A percentile compares a stretch with the other conserved stretches of the same genome.
phyloP scores from a whole-genome alignment of 1,140 invertebrate genomes.

The Drosophila micromelanica region DNA sequence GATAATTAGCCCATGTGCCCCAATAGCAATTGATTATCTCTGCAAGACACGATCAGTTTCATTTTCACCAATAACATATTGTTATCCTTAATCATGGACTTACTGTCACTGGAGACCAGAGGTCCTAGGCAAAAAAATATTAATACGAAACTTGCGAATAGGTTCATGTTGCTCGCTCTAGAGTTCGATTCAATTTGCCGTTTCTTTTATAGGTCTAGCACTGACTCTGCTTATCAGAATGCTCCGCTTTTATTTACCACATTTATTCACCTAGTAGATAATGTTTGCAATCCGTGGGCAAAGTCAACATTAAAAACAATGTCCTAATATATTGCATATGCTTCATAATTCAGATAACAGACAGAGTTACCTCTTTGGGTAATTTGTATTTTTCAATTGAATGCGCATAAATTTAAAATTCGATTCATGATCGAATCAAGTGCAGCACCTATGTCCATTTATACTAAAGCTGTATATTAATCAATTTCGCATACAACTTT shows the following conservation, averaged over 20 bases:
- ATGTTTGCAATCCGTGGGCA: not conserved
- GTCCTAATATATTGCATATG: conserved; percentile 50
- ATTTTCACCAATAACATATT: not conserved
- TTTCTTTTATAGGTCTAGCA: conserved; percentile 52
- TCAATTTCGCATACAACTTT: not conserved
- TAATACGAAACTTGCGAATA: conserved; percentile 30
- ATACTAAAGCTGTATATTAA: not conserved
- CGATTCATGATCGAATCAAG: conserved; percentile 6
- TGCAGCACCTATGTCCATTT: not conserved
- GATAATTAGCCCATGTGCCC: conserved; percentile 88
- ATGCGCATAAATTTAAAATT: conserved; percentile 49
- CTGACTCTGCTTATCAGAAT: conserved; percentile 10
- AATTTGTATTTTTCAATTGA: conserved; percentile 6
- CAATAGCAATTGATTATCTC: conserved; percentile 89
- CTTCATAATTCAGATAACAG: conserved; percentile 8
- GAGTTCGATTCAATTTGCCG: not conserved
- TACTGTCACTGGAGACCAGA: conserved; percentile 46
- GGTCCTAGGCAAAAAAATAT: conserved; percentile 40
- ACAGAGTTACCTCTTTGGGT: not conserved
- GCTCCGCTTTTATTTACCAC: not conserved
- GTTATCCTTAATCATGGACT: conserved; percentile 4
- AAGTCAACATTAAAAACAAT: conserved; percentile 27
- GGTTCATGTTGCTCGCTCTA: conserved; percentile 49
- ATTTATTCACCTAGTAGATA: conserved; percentile 2
- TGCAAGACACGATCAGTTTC: conserved; percentile 30